phyloP scores from a whole-genome alignment of 2,113 vertebrate genomes.

The Lipotes vexillifer region DNA sequence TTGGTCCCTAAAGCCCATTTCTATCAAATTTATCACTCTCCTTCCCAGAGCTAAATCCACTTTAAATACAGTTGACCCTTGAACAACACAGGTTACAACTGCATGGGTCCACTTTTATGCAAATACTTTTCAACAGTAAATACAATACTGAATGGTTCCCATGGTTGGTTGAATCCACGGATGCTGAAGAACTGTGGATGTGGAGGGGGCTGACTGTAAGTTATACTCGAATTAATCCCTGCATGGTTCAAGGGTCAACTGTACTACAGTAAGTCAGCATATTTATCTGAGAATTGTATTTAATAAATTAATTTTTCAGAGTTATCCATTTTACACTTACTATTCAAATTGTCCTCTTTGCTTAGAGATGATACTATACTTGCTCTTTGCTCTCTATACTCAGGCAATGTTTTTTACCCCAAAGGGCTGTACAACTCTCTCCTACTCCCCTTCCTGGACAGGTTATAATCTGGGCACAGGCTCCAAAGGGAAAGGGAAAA shows the following conservation, averaged over 20 bases:
- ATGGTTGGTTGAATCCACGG: not conserved
- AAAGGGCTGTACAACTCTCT: not conserved
- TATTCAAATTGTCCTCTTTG: slow-evolving; percentile 4
- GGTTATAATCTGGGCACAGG: not conserved
- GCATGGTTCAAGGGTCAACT: not conserved
- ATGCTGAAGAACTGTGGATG: not conserved
- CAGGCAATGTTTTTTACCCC: not conserved
- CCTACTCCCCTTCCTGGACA: not conserved
- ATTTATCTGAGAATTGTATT: slow-evolving; percentile 1
- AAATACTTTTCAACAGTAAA: not conserved
- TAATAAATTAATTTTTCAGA: slow-evolving; percentile 9
- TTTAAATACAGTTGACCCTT: not conserved
- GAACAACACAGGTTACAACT: not conserved
- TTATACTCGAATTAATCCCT: not conserved
- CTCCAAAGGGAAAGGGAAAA: not conserved
- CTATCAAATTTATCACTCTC: slow-evolving; percentile 4
- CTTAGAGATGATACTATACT: not conserved
- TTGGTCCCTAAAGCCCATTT: not conserved
- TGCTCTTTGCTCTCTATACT: not conserved
- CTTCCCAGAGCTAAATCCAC: slow-evolving; percentile 10
- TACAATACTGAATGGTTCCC: not conserved
- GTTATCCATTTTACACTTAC: not conserved
- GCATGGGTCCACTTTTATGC: not conserved
- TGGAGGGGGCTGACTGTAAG: not conserved
- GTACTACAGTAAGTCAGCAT: not conserved